Base-by-base conservation (phyloP, 37 sponge, comb jelly and placozoan genomes). In the Lycopodina hypogea region DNA sequence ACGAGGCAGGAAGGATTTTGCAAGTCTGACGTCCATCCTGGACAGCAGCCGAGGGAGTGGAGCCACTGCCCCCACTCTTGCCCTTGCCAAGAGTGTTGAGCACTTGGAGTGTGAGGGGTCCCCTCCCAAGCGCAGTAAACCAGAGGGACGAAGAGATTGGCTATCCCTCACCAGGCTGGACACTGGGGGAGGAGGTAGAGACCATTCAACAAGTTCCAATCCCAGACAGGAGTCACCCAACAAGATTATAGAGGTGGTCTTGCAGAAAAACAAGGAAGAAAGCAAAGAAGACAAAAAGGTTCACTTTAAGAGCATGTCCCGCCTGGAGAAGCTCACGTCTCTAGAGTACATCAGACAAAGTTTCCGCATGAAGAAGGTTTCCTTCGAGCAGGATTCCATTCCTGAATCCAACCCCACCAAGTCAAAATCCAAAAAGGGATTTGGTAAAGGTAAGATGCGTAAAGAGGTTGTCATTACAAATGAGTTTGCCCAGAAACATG, bases 311-410 rank as follows among this genome's bases (percentile, higher is more conserved):
- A 3, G 42, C 14, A 61, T 81, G 60, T 81, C 81, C 8, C 41
- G 53, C 17, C 53, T 87, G 19, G 87, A 81, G 75, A 87, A 81
- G 68, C 71, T 87, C 36, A 87, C 87, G 14, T 87, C 87, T 17
- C 39, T 87, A 3, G 75, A 79, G 34, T 86, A 86, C 80, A 79
- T 86, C 45, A 35, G 87, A 68, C 66, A 75, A 14, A 87, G 87
- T 28, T 34, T 87, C 52, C 53, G 87, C 48, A 69, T 58, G 37
- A 81, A 80, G 52, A 80, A 65, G 36, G 87, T 83, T 0, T 69
- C 68, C 0, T 83, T 83, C 48, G 63, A 59, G 22, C 26, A 19
- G 2, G 30, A 7, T 33, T 45, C 45, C 24, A 65, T 67, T 23
- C 79, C 79, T 19, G 79, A 78, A 23, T 41, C 72, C 3, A 71